phyloP scores from a whole-genome alignment of 2,888 invertebrate genomes.

The Reticulitermes lucifugus region DNA sequence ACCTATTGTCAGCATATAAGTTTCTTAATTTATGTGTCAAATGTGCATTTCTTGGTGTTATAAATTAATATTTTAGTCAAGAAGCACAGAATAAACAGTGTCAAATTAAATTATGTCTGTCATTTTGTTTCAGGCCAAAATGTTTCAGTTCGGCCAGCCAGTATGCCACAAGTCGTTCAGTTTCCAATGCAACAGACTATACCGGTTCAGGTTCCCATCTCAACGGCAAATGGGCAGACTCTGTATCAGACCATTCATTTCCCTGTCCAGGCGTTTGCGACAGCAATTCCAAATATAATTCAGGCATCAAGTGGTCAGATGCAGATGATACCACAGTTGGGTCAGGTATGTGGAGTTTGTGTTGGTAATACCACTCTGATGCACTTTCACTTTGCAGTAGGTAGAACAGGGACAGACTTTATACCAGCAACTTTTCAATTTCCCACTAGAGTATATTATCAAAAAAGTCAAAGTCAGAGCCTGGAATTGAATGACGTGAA shows the following conservation, averaged over 20 bases:
- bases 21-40: no score
- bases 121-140: slow-evolving; percentile 70
- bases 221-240: slow-evolving; percentile 89
- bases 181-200: slow-evolving; percentile 82
- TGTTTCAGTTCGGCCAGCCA: slow-evolving; percentile 71
- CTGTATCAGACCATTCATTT: slow-evolving; percentile 96
- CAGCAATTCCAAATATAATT: slow-evolving; percentile 70
- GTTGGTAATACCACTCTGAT: no score
- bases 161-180: slow-evolving; percentile 70
- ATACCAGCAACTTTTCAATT: no score
- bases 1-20: no score
- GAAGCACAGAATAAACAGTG: no score
- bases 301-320: slow-evolving; percentile 67
- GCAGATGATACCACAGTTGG: slow-evolving; percentile 86
- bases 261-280: slow-evolving; percentile 83
- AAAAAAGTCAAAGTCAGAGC: no score
- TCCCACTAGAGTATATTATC: no score
- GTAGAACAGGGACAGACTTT: no score
- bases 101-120: not conserved
- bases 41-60: no score
- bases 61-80: no score
- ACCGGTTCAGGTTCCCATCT: slow-evolving; percentile 92
- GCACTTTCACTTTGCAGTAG: no score
- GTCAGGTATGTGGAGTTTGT: slow-evolving; percentile 68
- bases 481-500: no score